Evolutionary conservation across 2,888 invertebrate species (phyloP).

Genomic region (Agrilus cyanescens): DNA sequence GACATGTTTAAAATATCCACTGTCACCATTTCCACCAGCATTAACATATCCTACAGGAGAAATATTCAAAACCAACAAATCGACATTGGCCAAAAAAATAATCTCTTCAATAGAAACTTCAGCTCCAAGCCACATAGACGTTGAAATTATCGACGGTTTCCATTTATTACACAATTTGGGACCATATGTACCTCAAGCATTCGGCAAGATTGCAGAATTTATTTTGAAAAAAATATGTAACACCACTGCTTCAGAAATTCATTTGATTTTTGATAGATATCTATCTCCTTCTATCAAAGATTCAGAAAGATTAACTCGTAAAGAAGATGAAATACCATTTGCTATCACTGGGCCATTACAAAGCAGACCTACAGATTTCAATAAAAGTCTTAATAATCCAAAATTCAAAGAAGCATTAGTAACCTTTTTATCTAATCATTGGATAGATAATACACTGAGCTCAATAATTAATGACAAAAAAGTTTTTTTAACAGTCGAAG

Average conservation of each 20-base stretch:
- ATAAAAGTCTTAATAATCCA: constrained; percentile 21
- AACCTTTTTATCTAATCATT: constrained; percentile 3
- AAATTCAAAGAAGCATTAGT: constrained; percentile 16
- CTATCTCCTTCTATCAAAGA: constrained; percentile 27
- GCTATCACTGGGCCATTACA: constrained; percentile 23
- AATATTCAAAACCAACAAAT: constrained; percentile 7
- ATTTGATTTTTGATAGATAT: too few relatives aligned
- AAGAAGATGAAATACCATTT: constrained; percentile 19
- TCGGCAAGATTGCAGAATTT: constrained; percentile 8
- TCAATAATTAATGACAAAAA: constrained; percentile 13
- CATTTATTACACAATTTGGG: constrained; percentile 6
- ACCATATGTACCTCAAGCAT: constrained; percentile 7
- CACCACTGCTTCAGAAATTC: constrained; percentile 2
- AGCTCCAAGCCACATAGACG: constrained; percentile 3
- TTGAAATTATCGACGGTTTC: constrained; percentile 9
- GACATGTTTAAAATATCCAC: constrained; percentile 10
- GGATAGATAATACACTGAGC: constrained; percentile 6
- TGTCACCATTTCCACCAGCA: constrained; percentile 7
- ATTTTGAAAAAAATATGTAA: constrained; percentile 6
- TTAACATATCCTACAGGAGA: constrained; percentile 2
- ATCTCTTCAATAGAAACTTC: constrained; percentile 5
- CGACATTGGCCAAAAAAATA: constrained; percentile 8
- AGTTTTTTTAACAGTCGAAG: constrained; percentile 10
- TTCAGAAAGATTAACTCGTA: constrained; percentile 19
- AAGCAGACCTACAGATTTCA: constrained; percentile 22